These are phyloP conservation scores for Byasa hedistus DNA, from an alignment of 2,888 invertebrate species.

Conservation along the genomic window DNA sequence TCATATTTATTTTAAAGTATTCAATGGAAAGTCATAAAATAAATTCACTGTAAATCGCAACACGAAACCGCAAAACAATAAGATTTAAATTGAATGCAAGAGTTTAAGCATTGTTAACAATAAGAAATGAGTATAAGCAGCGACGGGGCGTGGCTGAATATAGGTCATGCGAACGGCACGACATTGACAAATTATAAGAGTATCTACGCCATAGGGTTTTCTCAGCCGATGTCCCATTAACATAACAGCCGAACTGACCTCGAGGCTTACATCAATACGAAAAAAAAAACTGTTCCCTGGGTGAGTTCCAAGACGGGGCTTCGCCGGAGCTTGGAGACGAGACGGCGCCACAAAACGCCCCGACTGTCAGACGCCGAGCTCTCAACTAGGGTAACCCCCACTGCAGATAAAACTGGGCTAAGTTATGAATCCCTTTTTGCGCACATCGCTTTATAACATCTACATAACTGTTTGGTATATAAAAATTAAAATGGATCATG, in stretches of 20 bases:
- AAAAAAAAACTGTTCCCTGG: slow-evolving; percentile 75
- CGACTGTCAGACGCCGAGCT: slow-evolving; percentile 59
- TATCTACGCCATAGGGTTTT: slow-evolving; percentile 65
- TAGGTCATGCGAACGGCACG: slow-evolving; percentile 53
- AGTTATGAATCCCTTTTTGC: slow-evolving; percentile 22
- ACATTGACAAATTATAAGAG: slow-evolving; percentile 70
- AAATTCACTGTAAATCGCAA: slow-evolving; percentile 13
- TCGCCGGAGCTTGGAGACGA: slow-evolving; percentile 61
- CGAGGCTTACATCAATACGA: slow-evolving; percentile 68
- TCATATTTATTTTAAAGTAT: too few relatives aligned
- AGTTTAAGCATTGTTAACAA: slow-evolving; percentile 30
- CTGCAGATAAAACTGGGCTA: slow-evolving; percentile 25
- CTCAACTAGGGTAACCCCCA: slow-evolving; percentile 20
- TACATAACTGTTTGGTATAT: neutral
- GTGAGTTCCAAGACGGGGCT: slow-evolving; percentile 66
- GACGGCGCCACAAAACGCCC: slow-evolving; percentile 63
- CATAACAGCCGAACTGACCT: slow-evolving; percentile 70
- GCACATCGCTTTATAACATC: neutral
- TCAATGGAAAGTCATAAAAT: neutral
- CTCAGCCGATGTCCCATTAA: slow-evolving; percentile 63
- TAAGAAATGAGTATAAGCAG: slow-evolving; percentile 29
- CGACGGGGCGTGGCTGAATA: slow-evolving; percentile 43
- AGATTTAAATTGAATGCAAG: slow-evolving; percentile 21
- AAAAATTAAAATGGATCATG: too few relatives aligned
- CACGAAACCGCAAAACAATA: neutral